These are phyloP conservation scores for Apodemia hepburni DNA, from an alignment of 2,888 invertebrate species.

Conservation along the genomic window DNA sequence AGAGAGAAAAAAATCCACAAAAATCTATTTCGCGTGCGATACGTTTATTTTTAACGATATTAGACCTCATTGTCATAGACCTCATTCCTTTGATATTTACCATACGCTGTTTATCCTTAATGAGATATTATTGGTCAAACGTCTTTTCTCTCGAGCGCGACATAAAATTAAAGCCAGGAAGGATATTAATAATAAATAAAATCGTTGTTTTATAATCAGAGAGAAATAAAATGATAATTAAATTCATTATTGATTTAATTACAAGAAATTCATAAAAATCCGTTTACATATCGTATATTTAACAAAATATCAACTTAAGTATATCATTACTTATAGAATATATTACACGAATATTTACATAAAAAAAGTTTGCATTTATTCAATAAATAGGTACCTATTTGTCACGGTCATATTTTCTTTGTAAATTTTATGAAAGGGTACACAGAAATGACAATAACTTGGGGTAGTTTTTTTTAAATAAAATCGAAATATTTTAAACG, in stretches of 20 bases:
- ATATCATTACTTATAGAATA: constrained; percentile 38
- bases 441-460: background rate
- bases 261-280: constrained; percentile 23
- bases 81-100: no score
- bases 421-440: background rate
- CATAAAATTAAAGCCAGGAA: no score
- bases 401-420: constrained; percentile 19
- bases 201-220: constrained; percentile 12
- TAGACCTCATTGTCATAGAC: no score
- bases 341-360: constrained; percentile 56
- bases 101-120: no score
- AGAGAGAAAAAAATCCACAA: no score
- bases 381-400: constrained; percentile 29
- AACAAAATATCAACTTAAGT: constrained; percentile 28
- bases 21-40: no score
- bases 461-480: no score
- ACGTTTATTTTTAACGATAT: no score
- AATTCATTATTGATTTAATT: constrained; percentile 21
- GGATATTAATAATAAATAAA: no score
- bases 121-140: no score
- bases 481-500: no score
- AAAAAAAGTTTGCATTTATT: constrained; percentile 34
- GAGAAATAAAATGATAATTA: constrained; percentile 13
- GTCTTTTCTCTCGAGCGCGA: no score
- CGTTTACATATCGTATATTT: constrained; percentile 19